Evolutionary conservation across 2,888 invertebrate species (phyloP).

Genomic region (Tanytarsus gracilentus): DNA sequence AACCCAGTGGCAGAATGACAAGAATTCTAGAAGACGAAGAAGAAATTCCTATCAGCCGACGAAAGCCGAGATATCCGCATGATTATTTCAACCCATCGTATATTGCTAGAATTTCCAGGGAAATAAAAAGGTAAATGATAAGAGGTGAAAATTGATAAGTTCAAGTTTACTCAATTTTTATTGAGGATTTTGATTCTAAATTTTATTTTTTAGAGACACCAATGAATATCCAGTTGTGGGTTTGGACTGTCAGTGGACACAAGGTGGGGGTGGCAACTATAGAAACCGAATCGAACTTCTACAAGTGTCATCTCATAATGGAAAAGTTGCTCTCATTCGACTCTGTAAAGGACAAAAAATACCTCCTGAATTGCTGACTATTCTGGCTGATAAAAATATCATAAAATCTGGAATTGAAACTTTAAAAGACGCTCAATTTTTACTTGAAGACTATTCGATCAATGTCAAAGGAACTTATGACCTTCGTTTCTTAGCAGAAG

Average conservation of each 20-base stretch:
- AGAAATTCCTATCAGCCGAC: too few relatives aligned
- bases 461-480: constrained; percentile 7
- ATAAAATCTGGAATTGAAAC: constrained; percentile 4
- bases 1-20: too few relatives aligned
- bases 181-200: too few relatives aligned
- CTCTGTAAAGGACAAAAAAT: not conserved
- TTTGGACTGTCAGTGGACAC: too few relatives aligned
- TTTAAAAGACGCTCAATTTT: constrained; percentile 1
- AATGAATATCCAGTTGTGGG: not conserved
- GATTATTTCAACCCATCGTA: too few relatives aligned
- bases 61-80: too few relatives aligned
- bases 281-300: not conserved
- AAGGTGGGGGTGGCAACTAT: too few relatives aligned
- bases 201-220: too few relatives aligned
- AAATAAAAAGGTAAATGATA: not conserved
- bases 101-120: too few relatives aligned
- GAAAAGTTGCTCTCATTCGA: not conserved
- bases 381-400: not conserved
- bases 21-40: too few relatives aligned
- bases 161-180: too few relatives aligned
- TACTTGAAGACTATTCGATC: not conserved
- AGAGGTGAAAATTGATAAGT: too few relatives aligned
- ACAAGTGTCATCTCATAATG: not conserved
- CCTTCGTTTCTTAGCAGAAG: not conserved
- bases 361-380: not conserved